A percentile compares a stretch with the other conserved stretches of the same genome.
Conservation (phyloP, 2,113 vertebrate species). For the Myanophis thanlyinensis region DNA sequence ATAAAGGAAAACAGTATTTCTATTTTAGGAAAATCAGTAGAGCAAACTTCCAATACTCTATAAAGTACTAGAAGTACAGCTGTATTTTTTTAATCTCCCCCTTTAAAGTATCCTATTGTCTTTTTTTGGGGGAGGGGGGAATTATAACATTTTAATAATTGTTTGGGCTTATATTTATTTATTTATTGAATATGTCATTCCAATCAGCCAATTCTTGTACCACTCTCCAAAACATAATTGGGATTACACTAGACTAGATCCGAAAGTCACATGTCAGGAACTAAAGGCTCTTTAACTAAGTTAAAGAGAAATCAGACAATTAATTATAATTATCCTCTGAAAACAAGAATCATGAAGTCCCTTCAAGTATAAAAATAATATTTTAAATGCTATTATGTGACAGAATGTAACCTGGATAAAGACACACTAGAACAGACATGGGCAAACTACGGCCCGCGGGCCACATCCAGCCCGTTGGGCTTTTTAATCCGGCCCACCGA, state of each 20-base stretch:
- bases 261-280: background rate
- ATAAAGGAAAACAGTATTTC: slow-evolving; percentile 15
- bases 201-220: background rate
- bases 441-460: too few species aligned
- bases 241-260: background rate
- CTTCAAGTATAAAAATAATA: background rate
- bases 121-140: background rate
- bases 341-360: background rate
- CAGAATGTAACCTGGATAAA: background rate
- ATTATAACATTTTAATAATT: background rate
- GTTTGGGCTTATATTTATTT: background rate
- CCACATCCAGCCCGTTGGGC: too few species aligned
- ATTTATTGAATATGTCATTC: too few species aligned
- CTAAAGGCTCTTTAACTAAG: background rate
- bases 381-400: background rate
- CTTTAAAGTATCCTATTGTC: background rate
- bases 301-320: background rate
- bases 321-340: background rate
- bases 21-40: slow-evolving; percentile 46
- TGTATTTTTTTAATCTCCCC: background rate
- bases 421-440: too few species aligned
- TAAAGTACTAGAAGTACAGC: background rate
- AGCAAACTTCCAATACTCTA: slow-evolving; percentile 23
- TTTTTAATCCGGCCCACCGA: too few species aligned
- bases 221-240: background rate